Conservation (phyloP, 2,888 invertebrate species). For the Omphaloscelis lunosa region DNA sequence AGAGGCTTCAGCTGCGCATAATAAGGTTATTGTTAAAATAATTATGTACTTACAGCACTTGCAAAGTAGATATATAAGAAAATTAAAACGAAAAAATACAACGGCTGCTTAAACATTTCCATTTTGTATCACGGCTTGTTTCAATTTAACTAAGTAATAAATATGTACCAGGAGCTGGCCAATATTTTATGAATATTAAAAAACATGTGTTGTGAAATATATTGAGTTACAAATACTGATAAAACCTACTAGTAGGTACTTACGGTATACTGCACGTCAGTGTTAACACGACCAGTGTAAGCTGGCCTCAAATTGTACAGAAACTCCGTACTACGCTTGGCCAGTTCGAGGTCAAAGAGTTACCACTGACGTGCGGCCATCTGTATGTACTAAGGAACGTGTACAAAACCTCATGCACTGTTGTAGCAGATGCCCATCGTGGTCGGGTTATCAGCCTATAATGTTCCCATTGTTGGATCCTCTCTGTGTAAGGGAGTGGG, state of each 20-base stretch:
- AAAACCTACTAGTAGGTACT: constrained; percentile 3
- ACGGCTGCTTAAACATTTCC: constrained; percentile 39
- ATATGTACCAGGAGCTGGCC: not conserved
- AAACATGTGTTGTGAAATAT: constrained; percentile 41
- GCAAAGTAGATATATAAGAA: constrained; percentile 62
- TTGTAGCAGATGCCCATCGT: no score
- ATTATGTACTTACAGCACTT: constrained; percentile 75
- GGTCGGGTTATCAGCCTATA: not conserved
- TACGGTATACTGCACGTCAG: not conserved
- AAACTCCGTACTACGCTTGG: not conserved
- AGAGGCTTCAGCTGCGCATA: not conserved
- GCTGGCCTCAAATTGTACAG: not conserved
- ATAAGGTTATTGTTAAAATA: not conserved
- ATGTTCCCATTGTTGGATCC: not conserved
- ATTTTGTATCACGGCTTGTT: constrained; percentile 25
- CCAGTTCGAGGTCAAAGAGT: not conserved
- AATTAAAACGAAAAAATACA: constrained; percentile 50
- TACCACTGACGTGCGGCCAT: not conserved
- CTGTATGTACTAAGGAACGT: not conserved
- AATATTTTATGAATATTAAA: constrained; percentile 42
- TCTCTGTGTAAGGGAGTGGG: not conserved
- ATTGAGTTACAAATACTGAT: constrained; percentile 33
- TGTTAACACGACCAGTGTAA: not conserved
- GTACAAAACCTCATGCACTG: not conserved
- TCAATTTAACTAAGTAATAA: constrained; percentile 9